Conservation (phyloP, 2,797 vertebrate species). For the Hypotaenidia okinawae region DNA sequence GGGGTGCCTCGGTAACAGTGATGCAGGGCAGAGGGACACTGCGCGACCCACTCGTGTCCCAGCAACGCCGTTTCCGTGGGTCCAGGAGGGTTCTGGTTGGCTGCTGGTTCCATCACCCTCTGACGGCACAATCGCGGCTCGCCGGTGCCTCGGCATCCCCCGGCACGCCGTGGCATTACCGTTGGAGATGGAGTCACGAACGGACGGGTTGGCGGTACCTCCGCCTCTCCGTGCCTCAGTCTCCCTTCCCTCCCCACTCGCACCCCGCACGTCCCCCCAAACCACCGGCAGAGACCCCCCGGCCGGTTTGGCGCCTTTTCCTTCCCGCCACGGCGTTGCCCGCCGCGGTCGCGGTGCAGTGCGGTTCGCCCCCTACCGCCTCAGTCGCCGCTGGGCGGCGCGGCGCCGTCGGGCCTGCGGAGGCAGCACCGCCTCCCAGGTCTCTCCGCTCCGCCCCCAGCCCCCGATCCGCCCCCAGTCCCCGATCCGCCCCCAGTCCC, state of each 20-base stretch:
- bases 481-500: not conserved
- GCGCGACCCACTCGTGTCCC: not conserved
- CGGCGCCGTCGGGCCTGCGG: not conserved
- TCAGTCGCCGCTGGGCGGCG: not conserved
- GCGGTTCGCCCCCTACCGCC: slow-evolving; percentile 12
- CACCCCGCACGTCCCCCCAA: too few relatives aligned
- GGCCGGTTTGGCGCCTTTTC: slow-evolving; percentile 82
- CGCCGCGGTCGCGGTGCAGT: slow-evolving; percentile 47
- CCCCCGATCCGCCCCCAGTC: too few relatives aligned
- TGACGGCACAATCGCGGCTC: too few relatives aligned
- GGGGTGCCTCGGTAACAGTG: too few relatives aligned
- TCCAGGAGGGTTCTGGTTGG: too few relatives aligned
- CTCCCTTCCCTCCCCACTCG: too few relatives aligned
- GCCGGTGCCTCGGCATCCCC: not conserved
- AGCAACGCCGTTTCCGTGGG: not conserved
- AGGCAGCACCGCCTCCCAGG: not conserved
- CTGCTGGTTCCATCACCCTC: too few relatives aligned
- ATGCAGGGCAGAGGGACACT: too few relatives aligned
- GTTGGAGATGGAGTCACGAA: not conserved
- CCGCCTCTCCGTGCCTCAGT: too few relatives aligned
- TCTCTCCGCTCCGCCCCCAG: not conserved
- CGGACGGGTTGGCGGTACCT: too few relatives aligned
- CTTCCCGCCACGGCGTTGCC: slow-evolving; percentile 90
- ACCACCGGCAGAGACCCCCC: not conserved
- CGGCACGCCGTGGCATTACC: not conserved